A percentile compares a stretch with the other conserved stretches of the same genome.
Evolutionary conservation across 1,140 invertebrate species (phyloP).

Genomic region (Lutraria rhynchaena): DNA sequence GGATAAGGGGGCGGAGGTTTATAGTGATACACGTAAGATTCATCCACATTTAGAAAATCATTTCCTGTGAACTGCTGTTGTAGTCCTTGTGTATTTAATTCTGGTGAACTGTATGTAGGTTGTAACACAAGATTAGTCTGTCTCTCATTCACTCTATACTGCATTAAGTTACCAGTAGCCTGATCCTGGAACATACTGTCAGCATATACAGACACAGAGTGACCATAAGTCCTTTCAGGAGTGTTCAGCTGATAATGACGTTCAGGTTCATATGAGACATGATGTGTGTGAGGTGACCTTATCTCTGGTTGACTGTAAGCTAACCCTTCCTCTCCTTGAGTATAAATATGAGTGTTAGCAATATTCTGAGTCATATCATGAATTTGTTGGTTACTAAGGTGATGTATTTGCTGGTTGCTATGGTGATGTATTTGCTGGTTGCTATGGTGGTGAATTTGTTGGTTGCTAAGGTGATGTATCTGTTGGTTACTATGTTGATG

Average conservation of each 20-base stretch:
- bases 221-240: conserved; percentile 65
- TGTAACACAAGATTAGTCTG: conserved; percentile 76
- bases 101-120: conserved; percentile 82
- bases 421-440: conserved; percentile 52
- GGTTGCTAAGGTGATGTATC: conserved; percentile 17
- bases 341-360: conserved; percentile 71
- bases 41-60: conserved; percentile 83
- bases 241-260: conserved; percentile 44
- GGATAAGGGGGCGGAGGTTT: conserved; percentile 92
- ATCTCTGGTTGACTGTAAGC: conserved; percentile 78
- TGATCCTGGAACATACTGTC: conserved; percentile 69
- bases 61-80: conserved; percentile 73
- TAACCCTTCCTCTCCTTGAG: conserved; percentile 65
- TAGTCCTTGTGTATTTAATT: conserved; percentile 80
- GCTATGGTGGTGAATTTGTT: conserved; percentile 25
- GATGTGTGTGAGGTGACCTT: conserved; percentile 35
- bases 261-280: conserved; percentile 24
- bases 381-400: conserved; percentile 29
- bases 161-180: conserved; percentile 64
- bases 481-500: conserved; percentile 63
- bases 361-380: conserved; percentile 68
- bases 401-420: conserved; percentile 60
- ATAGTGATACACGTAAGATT: conserved; percentile 84
- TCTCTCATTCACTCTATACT: conserved; percentile 64
- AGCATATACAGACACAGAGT: conserved; percentile 68